These are phyloP conservation scores for Plemyria rubiginata DNA, from an alignment of 2,888 invertebrate genomes.

Conservation along the genomic window DNA sequence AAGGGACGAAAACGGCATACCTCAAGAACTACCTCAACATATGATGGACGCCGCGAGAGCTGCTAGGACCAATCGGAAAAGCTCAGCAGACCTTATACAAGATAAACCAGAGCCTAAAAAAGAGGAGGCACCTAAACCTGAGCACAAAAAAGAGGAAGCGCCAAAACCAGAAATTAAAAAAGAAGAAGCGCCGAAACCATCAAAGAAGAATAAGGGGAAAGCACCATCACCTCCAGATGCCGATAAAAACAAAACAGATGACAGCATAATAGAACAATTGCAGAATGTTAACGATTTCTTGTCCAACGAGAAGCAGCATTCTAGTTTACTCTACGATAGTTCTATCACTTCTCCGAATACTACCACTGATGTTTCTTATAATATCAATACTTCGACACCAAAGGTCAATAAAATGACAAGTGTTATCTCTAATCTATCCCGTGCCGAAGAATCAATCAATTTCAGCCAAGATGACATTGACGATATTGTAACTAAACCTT, in stretches of 20 bases:
- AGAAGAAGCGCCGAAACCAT: conserved; percentile 55
- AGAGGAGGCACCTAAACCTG: conserved; percentile 52
- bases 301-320: conserved; percentile 73
- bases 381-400: conserved; percentile 79
- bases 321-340: conserved; percentile 67
- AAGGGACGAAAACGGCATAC: conserved; percentile 86
- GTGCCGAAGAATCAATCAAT: conserved; percentile 73
- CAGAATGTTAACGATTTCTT: conserved; percentile 73
- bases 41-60: conserved; percentile 90
- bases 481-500: conserved; percentile 80
- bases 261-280: conserved; percentile 76
- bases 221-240: conserved; percentile 89
- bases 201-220: conserved; percentile 88
- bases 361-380: conserved; percentile 55
- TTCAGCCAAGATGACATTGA: conserved; percentile 82
- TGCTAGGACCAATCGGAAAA: conserved; percentile 88
- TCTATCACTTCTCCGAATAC: conserved; percentile 40
- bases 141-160: conserved; percentile 38
- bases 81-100: conserved; percentile 65
- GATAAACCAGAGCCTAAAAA: conserved; percentile 49
- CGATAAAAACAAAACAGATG: conserved; percentile 79
- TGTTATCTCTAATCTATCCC: conserved; percentile 47
- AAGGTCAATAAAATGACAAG: conserved; percentile 73
- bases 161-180: conserved; percentile 54
- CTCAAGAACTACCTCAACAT: conserved; percentile 89